Base-by-base conservation (phyloP, 2,888 invertebrate species). In the Scelioninae gen. 2 region DNA sequence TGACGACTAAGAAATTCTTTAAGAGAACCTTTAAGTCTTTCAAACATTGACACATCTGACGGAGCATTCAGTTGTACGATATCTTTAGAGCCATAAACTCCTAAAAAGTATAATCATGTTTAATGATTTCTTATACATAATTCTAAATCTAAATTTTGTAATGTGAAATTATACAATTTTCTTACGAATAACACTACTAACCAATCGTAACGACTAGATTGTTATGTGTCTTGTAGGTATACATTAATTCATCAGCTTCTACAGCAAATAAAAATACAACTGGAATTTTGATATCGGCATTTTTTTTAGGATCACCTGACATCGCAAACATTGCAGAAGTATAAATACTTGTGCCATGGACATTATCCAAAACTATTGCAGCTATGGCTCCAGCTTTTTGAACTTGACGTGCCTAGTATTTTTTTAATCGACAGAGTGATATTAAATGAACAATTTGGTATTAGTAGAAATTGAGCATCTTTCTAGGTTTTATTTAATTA, bases 261-360 rank as follows among this genome's bases (percentile, higher is more conserved):
- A 90, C 88, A 4, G 91, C 89, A 85, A 95, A 97, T 58, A 97
- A 89, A 85, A 97, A 97, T 6, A 96, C 94, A n/a, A 96, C 90
- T 0, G 97, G 96, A 81, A 97, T 96, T 76, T 87, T 90, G 5
- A 97, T 93, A 84, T 96, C 94, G 77, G 94, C 92, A 1, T 88
- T 90, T 35, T 81, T 81, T 57, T 81, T 83, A 0, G 96, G 96
- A 86, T 98, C 97, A 0, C 96, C 96, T 0, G 96, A 96, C 98
- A 98, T 98, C 2, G 96, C 96, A 87, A 98, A 98, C 87, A 96
- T 90, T 0, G 95, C 92, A 1, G 94, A 92, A 53, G 89, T 91
- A 25, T 91, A 90, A 41, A 92, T 90, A 58, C 93, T 92, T 31
- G 94, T 92, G 22, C 91, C 93, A 2, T 90, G 88, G 9, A 92